Conservation (phyloP, 2,888 invertebrate genomes). For the Callyntrura guangdongensis region DNA sequence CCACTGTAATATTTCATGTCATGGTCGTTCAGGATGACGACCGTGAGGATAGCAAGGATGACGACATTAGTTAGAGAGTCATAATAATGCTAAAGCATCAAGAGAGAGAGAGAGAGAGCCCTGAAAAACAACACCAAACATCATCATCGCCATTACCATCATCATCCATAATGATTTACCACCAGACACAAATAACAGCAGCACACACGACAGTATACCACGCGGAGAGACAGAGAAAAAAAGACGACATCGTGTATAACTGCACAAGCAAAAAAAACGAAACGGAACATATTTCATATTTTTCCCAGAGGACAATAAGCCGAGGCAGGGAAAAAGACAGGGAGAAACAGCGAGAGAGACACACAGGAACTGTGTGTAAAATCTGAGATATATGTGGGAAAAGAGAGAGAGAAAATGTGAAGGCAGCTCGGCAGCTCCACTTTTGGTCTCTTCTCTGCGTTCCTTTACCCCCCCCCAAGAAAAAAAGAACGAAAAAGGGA, state of each 20-base stretch:
- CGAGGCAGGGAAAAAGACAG: not conserved
- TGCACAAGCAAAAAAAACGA: not conserved
- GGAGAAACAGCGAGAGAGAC: not conserved
- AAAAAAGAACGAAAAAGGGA: no score
- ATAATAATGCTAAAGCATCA: not conserved
- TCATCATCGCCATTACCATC: not conserved
- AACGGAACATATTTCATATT: constrained; percentile 45
- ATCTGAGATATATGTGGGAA: constrained; percentile 8
- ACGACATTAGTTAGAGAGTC: no score
- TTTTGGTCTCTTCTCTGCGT: no score
- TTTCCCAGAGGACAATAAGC: constrained; percentile 51
- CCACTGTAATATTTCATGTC: no score
- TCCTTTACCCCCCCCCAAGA: no score
- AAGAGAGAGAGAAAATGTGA: not conserved
- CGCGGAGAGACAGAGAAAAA: not conserved
- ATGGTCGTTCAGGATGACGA: no score
- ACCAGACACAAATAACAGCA: not conserved
- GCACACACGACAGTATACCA: not conserved
- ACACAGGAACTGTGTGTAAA: not conserved
- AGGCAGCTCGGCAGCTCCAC: no score
- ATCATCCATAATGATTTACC: constrained; percentile 52
- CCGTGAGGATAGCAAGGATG: no score
- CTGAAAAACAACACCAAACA: no score
- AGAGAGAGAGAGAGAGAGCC: no score
- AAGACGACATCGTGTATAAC: not conserved